These are phyloP conservation scores for Aleiodes alternator DNA, from an alignment of 2,888 invertebrate species.

Conservation along the genomic window DNA sequence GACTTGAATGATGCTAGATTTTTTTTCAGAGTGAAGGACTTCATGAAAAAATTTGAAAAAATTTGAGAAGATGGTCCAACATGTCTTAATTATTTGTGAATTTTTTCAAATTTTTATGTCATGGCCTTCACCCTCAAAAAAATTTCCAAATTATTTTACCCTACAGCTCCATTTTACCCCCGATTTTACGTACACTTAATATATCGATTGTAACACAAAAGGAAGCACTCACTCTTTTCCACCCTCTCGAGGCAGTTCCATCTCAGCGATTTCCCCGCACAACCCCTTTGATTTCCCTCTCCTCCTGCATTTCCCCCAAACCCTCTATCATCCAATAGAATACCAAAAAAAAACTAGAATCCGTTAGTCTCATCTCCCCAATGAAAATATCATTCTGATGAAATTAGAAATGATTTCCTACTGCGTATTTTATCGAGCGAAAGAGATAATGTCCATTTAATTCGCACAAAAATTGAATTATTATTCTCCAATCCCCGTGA, in stretches of 20 bases:
- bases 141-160: too few species aligned
- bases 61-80: too few species aligned
- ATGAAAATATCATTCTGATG: slow-evolving; percentile 16
- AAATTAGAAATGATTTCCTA: slow-evolving; percentile 25
- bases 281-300: slow-evolving; percentile 19
- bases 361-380: neutral
- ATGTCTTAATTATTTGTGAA: too few species aligned
- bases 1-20: too few species aligned
- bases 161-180: too few species aligned
- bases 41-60: too few species aligned
- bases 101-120: too few species aligned
- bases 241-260: neutral
- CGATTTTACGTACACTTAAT: neutral
- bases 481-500: neutral
- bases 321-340: too few species aligned
- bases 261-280: slow-evolving; percentile 13
- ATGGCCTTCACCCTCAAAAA: too few species aligned
- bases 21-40: too few species aligned
- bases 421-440: slow-evolving; percentile 17
- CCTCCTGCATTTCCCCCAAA: neutral
- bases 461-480: slow-evolving; percentile 8
- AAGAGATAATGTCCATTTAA: slow-evolving; percentile 21
- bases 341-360: neutral
- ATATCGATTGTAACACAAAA: slow-evolving; percentile 19
- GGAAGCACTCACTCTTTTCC: neutral